Conservation (phyloP, 2,797 vertebrate genomes). For the Acanthurus leucopareius region DNA sequence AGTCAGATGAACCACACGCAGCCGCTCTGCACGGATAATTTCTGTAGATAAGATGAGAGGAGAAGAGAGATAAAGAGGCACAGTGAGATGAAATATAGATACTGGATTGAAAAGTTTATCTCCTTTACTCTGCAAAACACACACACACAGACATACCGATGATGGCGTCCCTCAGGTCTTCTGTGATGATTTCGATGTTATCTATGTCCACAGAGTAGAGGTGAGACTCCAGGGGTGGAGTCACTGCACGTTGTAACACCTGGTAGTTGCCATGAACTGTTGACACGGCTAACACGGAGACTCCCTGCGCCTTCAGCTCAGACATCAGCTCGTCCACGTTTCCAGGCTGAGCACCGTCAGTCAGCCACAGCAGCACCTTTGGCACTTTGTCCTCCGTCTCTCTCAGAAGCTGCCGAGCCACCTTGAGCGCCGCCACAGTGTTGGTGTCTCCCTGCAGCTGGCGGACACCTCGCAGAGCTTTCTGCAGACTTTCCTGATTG, state of each 20-base stretch:
- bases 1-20: slow-evolving; percentile 70
- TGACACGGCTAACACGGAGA: slow-evolving; percentile 89
- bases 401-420: slow-evolving; percentile 80
- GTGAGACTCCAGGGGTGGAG: slow-evolving; percentile 87
- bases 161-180: slow-evolving; percentile 87
- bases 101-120: not conserved
- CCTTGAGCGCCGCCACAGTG: slow-evolving; percentile 85
- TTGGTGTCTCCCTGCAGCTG: slow-evolving; percentile 93
- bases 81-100: not conserved
- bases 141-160: slow-evolving; percentile 81
- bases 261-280: slow-evolving; percentile 87
- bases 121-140: too few species aligned
- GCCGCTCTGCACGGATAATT: slow-evolving; percentile 68
- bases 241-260: slow-evolving; percentile 86
- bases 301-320: slow-evolving; percentile 87
- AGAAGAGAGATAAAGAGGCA: not conserved
- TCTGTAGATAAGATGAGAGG: slow-evolving; percentile 54
- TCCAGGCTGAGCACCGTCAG: slow-evolving; percentile 90
- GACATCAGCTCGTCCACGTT: slow-evolving; percentile 86
- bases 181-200: slow-evolving; percentile 88
- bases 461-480: slow-evolving; percentile 76
- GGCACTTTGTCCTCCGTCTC: slow-evolving; percentile 80
- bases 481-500: slow-evolving; percentile 70
- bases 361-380: slow-evolving; percentile 93
- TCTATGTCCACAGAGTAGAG: slow-evolving; percentile 92